Evolutionary conservation across 1,140 invertebrate species (phyloP).

Genomic region (Harpegnathos saltator): DNA sequence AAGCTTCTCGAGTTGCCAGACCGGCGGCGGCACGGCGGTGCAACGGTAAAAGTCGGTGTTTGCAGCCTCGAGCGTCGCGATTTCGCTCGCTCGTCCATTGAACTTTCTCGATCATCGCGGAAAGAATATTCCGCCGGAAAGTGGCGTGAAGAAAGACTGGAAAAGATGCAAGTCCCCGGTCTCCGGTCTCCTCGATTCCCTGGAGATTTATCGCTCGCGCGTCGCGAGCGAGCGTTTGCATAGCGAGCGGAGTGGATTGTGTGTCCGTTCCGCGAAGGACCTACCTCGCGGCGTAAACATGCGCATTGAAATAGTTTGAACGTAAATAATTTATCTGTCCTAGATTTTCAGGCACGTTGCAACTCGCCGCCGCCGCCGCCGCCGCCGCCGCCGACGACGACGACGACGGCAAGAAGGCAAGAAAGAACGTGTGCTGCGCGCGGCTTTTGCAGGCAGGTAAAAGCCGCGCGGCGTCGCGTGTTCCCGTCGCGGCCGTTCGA

Average conservation of each 20-base stretch:
- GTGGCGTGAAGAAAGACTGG: not conserved
- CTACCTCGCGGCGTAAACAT: not conserved
- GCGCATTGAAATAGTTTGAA: not conserved
- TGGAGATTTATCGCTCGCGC: not conserved
- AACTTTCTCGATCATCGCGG: not conserved
- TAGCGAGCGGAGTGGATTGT: not conserved
- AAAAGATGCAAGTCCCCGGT: conserved; percentile 10
- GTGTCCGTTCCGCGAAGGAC: too few relatives aligned
- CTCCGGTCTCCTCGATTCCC: not conserved
- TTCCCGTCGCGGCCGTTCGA: too few relatives aligned
- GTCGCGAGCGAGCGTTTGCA: not conserved
- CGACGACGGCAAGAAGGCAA: too few relatives aligned
- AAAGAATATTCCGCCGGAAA: not conserved
- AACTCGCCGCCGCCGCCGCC: too few relatives aligned
- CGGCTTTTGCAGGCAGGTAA: too few relatives aligned
- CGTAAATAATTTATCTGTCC: too few relatives aligned
- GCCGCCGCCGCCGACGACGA: too few relatives aligned
- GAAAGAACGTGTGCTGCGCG: too few relatives aligned
- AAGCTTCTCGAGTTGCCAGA: conserved; percentile 46
- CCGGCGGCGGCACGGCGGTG: too few relatives aligned
- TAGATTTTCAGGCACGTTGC: too few relatives aligned
- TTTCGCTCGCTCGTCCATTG: not conserved
- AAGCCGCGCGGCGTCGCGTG: too few relatives aligned
- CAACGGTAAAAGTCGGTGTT: conserved; percentile 9
- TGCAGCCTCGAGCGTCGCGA: conserved; percentile 16